These are phyloP conservation scores for Mesocentrotus franciscanus DNA, from an alignment of 53 echinoderm and acorn worm genomes.

Conservation along the genomic window DNA sequence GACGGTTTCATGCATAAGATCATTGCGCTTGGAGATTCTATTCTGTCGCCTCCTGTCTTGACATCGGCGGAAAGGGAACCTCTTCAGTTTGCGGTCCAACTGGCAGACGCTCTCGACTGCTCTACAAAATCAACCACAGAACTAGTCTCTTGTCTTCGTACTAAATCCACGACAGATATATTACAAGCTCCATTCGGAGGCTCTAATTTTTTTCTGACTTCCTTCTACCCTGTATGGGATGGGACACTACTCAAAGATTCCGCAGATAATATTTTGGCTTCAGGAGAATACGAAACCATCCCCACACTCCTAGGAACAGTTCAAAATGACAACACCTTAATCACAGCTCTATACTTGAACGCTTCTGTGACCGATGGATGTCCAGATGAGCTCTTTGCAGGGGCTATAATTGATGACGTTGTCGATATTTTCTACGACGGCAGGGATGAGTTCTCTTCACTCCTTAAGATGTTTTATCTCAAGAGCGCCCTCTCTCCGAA, in stretches of 20 bases:
- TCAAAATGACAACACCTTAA: conserved; percentile 10
- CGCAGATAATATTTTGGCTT: conserved; percentile 28
- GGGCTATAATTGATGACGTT: not conserved
- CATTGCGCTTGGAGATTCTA: conserved; percentile 65
- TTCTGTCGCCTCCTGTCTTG: conserved; percentile 14
- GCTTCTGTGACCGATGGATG: not conserved
- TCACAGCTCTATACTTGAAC: not conserved
- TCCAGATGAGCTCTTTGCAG: not conserved
- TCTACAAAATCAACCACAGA: not conserved
- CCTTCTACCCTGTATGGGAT: conserved; percentile 42
- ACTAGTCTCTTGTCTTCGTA: conserved; percentile 65
- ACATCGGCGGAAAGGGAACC: conserved; percentile 51
- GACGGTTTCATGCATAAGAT: conserved; percentile 71
- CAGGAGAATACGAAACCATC: conserved; percentile 12
- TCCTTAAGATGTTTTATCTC: conserved; percentile 23
- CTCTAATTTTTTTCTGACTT: not conserved
- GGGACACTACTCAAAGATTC: conserved; percentile 27
- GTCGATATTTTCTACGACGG: conserved; percentile 21
- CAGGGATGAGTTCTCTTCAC: not conserved
- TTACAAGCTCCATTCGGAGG: not conserved
- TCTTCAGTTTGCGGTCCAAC: conserved; percentile 12
- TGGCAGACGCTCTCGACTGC: conserved; percentile 64
- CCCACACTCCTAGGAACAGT: not conserved
- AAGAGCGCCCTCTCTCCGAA: not conserved
- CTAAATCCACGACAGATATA: not conserved